Conservation (phyloP, 2,113 vertebrate genomes). For the Neopipo cinnamomea region DNA sequence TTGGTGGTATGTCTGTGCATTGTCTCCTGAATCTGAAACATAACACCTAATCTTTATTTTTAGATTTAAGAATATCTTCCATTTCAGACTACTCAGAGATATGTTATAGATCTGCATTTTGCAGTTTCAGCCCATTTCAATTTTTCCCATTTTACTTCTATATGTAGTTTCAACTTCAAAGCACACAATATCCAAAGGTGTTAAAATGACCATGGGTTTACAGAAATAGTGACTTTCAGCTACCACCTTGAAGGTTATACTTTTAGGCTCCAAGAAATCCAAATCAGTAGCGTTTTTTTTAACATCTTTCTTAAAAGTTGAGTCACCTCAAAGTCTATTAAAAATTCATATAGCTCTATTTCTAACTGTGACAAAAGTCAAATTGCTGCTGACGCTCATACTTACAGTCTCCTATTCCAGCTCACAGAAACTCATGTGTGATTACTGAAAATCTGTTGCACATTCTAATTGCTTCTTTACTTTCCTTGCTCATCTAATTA, state of each 20-base stretch:
- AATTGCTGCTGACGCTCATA: background rate
- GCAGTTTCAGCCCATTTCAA: background rate
- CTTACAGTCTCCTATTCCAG: background rate
- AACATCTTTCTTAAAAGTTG: background rate
- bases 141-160: background rate
- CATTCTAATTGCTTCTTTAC: background rate
- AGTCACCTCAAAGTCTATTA: background rate
- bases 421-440: rapidly evolving
- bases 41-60: background rate
- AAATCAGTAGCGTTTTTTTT: background rate
- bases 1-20: background rate
- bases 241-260: background rate
- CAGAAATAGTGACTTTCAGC: background rate
- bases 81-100: background rate
- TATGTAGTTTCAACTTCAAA: background rate
- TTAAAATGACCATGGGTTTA: background rate
- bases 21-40: background rate
- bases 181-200: background rate
- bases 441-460: background rate
- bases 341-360: background rate
- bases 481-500: conserved; percentile 1
- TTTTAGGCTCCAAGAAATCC: background rate
- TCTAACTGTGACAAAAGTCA: background rate
- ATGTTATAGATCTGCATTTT: background rate
- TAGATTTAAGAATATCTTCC: background rate